A percentile compares a stretch with the other conserved stretches of the same genome.
These are phyloP conservation scores for Protosalanx chinensis DNA, from an alignment of 2,797 vertebrate species.

Conservation along the genomic window DNA sequence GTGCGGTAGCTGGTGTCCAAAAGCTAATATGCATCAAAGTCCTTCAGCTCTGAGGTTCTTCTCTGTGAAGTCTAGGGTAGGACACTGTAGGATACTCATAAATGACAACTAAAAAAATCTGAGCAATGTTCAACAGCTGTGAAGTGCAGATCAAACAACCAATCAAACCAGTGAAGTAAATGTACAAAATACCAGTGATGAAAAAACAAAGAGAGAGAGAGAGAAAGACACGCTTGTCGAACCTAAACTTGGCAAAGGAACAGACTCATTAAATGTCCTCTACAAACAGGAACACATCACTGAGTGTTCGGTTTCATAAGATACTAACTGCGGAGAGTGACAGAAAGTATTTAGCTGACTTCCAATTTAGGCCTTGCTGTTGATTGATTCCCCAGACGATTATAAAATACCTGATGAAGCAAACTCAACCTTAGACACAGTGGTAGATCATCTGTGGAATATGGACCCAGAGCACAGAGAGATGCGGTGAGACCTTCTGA, in stretches of 20 bases:
- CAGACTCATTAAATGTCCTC: too few relatives aligned
- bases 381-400: too few relatives aligned
- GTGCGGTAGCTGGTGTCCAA: too few relatives aligned
- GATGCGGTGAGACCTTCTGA: slow-evolving; percentile 46
- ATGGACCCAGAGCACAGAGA: slow-evolving; percentile 8
- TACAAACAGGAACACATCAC: too few relatives aligned
- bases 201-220: background rate
- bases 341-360: too few relatives aligned
- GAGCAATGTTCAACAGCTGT: slow-evolving; percentile 30
- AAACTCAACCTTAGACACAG: slow-evolving; percentile 11
- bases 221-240: background rate
- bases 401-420: background rate
- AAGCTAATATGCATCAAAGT: too few relatives aligned
- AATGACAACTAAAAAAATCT: slow-evolving; percentile 17
- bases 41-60: too few relatives aligned
- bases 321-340: too few relatives aligned
- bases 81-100: background rate
- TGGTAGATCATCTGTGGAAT: background rate
- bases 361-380: too few relatives aligned
- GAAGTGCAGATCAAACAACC: slow-evolving; percentile 45
- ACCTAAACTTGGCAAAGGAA: background rate
- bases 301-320: background rate
- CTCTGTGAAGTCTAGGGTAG: slow-evolving; percentile 5
- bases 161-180: slow-evolving; percentile 13
- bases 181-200: background rate